Conservation (phyloP, 2,113 vertebrate genomes). For the Etia nguti region DNA sequence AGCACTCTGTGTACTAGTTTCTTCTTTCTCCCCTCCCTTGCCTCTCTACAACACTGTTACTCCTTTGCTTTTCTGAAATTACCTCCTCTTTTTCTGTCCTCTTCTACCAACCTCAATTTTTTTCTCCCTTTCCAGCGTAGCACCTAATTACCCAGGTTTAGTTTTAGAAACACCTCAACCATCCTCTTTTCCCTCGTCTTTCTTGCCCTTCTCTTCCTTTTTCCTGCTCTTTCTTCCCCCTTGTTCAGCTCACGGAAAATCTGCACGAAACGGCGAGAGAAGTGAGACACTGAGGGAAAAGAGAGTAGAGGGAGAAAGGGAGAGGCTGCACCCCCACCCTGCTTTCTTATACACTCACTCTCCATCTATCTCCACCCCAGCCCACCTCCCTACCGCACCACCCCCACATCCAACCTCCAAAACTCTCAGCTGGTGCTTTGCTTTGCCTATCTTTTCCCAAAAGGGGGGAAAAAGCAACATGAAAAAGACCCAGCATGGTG, state of each 20-base stretch:
- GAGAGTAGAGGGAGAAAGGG: conserved; percentile 12
- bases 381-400: background rate
- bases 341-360: background rate
- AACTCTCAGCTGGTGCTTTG: conserved; percentile 14
- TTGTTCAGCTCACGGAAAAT: background rate
- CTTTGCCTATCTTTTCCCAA: background rate
- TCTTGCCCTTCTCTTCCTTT: background rate
- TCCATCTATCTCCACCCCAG: background rate
- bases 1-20: background rate
- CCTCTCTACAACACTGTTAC: background rate
- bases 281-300: conserved; percentile 20
- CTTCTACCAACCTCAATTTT: background rate
- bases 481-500: background rate
- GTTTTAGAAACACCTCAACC: background rate
- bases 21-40: background rate
- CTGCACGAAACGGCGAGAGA: background rate
- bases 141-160: background rate
- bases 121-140: background rate
- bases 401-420: background rate
- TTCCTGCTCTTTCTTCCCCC: background rate
- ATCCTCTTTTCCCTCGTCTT: background rate
- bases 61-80: background rate
- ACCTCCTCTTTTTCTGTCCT: background rate
- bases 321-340: conserved; percentile 29
- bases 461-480: background rate